Evolutionary conservation across 2,113 vertebrate species (phyloP).

Genomic region (Indri indri): DNA sequence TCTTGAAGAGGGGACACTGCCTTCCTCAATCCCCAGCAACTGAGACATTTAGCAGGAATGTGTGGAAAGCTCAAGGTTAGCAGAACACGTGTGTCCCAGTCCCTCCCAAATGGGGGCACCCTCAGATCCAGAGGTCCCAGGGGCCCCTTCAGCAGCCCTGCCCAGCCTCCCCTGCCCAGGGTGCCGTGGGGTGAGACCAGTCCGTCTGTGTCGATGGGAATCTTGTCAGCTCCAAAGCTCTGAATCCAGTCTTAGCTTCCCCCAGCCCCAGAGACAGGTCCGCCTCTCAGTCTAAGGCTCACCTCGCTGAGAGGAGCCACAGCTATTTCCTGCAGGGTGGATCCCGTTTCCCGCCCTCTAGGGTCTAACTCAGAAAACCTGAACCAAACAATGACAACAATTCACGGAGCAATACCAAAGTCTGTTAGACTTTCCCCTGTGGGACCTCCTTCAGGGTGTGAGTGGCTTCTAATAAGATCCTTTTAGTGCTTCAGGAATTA

Average conservation of each 20-base stretch:
- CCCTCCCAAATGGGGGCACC: rapidly evolving
- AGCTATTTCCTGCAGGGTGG: conserved; percentile 13
- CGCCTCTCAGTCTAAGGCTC: neutral
- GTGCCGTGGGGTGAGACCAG: neutral
- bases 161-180: neutral
- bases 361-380: neutral
- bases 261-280: neutral
- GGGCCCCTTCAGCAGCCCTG: neutral
- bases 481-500: conserved; percentile 20
- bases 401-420: neutral
- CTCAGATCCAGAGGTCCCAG: neutral
- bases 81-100: neutral
- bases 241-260: neutral
- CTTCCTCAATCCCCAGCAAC: neutral
- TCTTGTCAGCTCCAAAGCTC: neutral
- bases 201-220: neutral
- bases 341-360: neutral
- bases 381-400: neutral
- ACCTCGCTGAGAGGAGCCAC: neutral
- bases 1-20: neutral
- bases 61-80: neutral
- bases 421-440: neutral
- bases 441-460: neutral
- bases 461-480: conserved; percentile 30
- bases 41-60: neutral